Percentiles rank a stretch among this genome's conserved stretches.
phyloP scores from a whole-genome alignment of 1,140 invertebrate species.

The Polyergus mexicanus region DNA sequence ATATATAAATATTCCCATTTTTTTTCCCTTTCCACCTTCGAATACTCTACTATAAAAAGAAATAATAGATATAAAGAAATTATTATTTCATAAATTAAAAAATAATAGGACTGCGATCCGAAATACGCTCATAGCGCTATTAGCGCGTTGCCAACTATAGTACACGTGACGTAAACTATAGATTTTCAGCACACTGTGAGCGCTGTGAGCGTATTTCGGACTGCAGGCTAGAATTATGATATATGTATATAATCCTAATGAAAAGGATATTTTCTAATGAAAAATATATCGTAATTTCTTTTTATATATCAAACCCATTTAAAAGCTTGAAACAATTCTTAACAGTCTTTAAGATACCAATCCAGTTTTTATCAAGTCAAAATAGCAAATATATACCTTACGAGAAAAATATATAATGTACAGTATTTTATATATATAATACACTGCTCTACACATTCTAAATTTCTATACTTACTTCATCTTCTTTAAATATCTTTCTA shows the following conservation, averaged over 20 bases:
- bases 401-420: not conserved
- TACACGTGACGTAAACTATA: too few relatives aligned
- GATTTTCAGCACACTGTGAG: too few relatives aligned
- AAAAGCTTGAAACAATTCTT: conserved; percentile 3
- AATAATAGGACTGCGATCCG: too few relatives aligned
- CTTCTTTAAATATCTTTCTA: not conserved
- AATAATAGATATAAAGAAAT: not conserved
- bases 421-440: not conserved
- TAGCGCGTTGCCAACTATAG: too few relatives aligned
- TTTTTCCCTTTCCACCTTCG: not conserved
- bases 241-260: not conserved
- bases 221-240: too few relatives aligned
- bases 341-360: not conserved
- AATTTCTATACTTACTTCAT: conserved; percentile 45
- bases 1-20: not conserved
- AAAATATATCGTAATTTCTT: not conserved
- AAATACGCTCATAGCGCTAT: too few relatives aligned
- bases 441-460: not conserved
- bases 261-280: not conserved
- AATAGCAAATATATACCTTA: conserved; percentile 7
- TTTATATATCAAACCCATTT: not conserved
- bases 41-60: not conserved
- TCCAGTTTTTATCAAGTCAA: too few relatives aligned
- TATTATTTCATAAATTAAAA: not conserved
- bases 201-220: too few relatives aligned